These are phyloP conservation scores for Tarsius wallacei DNA, from an alignment of 2,797 vertebrate genomes.

Conservation along the genomic window DNA sequence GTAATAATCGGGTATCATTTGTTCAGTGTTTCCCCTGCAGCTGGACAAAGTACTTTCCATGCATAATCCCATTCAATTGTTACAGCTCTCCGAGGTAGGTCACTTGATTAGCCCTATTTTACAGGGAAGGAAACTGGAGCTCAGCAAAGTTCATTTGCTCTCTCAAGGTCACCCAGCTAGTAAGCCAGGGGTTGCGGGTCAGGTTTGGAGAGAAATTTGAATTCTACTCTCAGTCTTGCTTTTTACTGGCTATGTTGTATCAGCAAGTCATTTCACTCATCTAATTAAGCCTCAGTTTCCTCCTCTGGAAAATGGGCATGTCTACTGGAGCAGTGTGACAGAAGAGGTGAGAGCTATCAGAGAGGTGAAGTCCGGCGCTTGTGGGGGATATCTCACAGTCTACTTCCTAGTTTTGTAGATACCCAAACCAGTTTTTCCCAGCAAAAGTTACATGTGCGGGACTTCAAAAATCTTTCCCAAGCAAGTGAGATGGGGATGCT, in stretches of 20 bases:
- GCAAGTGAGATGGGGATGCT: not conserved
- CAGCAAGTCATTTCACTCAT: rapidly evolving
- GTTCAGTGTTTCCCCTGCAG: not conserved
- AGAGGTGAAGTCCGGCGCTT: not conserved
- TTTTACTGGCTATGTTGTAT: rapidly evolving
- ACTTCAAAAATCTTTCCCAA: not conserved
- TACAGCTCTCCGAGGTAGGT: not conserved
- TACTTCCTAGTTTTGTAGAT: too few relatives aligned
- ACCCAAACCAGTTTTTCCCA: not conserved
- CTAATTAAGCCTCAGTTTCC: not conserved
- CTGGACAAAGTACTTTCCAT: not conserved
- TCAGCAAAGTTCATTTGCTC: not conserved
- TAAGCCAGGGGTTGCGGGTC: not conserved
- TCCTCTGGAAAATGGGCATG: not conserved
- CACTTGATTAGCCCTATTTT: not conserved
- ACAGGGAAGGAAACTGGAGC: not conserved
- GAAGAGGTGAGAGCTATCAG: too few relatives aligned
- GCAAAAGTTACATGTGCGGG: not conserved
- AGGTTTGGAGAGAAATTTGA: not conserved
- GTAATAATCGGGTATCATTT: not conserved
- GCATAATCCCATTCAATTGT: not conserved
- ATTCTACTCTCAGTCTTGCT: not conserved
- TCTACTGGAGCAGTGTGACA: too few relatives aligned
- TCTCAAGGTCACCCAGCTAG: not conserved
- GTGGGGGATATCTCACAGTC: not conserved